Conservation (phyloP, 2,888 invertebrate genomes). For the Apodemia duryi region DNA sequence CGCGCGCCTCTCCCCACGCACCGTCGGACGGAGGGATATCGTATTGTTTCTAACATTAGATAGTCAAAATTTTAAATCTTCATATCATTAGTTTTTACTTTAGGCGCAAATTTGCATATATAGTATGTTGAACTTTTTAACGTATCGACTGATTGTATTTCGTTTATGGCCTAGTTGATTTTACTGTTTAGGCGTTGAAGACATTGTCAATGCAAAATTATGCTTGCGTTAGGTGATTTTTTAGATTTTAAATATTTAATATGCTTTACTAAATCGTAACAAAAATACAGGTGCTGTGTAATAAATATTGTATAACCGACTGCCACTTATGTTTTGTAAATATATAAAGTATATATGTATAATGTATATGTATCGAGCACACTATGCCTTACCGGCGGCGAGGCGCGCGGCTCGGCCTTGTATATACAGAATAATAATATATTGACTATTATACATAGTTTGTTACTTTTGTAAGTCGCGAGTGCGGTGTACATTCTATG, state of each 20-base stretch:
- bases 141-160: slow-evolving; percentile 53
- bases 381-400: slow-evolving; percentile 58
- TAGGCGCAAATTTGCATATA: slow-evolving; percentile 60
- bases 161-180: slow-evolving; percentile 61
- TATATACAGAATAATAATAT: slow-evolving; percentile 73
- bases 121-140: slow-evolving; percentile 52
- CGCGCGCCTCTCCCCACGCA: slow-evolving; percentile 41
- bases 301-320: slow-evolving; percentile 50
- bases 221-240: slow-evolving; percentile 36
- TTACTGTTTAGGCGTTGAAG: slow-evolving; percentile 47
- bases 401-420: slow-evolving; percentile 62
- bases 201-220: slow-evolving; percentile 33
- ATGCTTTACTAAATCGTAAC: slow-evolving; percentile 56
- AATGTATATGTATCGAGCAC: slow-evolving; percentile 59
- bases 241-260: slow-evolving; percentile 53
- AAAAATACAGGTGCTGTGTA: slow-evolving; percentile 58
- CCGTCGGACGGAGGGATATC: slow-evolving; percentile 39
- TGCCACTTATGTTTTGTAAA: slow-evolving; percentile 71
- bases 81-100: slow-evolving; percentile 79
- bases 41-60: slow-evolving; percentile 65
- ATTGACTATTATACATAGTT: slow-evolving; percentile 67
- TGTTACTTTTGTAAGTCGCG: slow-evolving; percentile 73
- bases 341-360: slow-evolving; percentile 63
- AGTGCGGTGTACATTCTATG: slow-evolving; percentile 58
- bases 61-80: slow-evolving; percentile 74